Evolutionary conservation across 2,113 vertebrate genomes (phyloP), one percentile per base, ranked within the genome.

Genomic region (Chaetura pelagica): DNA sequence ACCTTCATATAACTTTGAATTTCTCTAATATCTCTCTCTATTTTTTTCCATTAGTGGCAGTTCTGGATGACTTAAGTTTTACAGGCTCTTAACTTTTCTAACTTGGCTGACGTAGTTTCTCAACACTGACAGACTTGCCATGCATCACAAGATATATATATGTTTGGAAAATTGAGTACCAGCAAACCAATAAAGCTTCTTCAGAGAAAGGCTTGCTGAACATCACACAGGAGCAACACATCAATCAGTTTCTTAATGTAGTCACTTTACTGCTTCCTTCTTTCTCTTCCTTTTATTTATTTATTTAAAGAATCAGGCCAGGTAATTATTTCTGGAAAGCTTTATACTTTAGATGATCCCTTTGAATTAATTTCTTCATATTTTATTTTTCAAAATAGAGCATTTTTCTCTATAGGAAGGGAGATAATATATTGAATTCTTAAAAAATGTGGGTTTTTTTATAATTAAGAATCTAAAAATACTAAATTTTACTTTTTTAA

Each of bases 11-110:
- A 96, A 96, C 90, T 96, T 95, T 96, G 90, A 89, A 88, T 96
- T 95, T 84, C 84, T 90, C 84, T 89, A 87, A 94, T 95, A 93
- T 91, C 62, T 54, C 38, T 87, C 78, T 87, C 3, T 79, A 87
- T 95, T 90, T 94, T 96, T 96, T 95, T 90, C 89, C 78, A 94
- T 95, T 96, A 96, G 84, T 83, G 89, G 87, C 89, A 91, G 93
- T 97, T 96, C 93, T 96, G 87, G 91, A 95, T 96, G 96, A 94
- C 95, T 95, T 95, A 72, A 93, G 71, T 95, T 96, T 96, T 96
- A 91, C 93, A 97, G 93, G 87, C 93, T 96, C 91, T 96, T 97
- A 95, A 94, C 93, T 95, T 97, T 94, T 94, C 93, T 96, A 95
- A 97, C 81, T 91, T 92, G 91, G 87, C 81, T 96, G 95, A 94